Conservation (phyloP, 2,797 vertebrate species). For the Cyprinodon diabolis region DNA sequence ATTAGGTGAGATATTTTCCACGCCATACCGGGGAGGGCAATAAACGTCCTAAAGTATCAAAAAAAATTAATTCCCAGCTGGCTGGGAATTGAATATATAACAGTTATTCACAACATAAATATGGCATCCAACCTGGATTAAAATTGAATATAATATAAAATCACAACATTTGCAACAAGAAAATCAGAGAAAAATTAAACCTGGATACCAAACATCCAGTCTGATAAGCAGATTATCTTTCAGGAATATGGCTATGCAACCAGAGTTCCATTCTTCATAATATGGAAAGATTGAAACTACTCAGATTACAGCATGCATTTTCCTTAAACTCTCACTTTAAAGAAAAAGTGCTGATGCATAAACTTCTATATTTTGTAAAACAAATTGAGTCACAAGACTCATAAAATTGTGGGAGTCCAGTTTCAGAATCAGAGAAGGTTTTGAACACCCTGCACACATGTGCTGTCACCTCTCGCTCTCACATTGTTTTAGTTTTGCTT, state of each 20-base stretch:
- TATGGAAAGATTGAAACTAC: too few species aligned
- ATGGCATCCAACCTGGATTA: too few species aligned
- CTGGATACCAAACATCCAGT: background rate
- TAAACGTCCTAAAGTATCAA: too few species aligned
- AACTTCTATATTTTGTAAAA: background rate
- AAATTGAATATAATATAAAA: too few species aligned
- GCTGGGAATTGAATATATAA: too few species aligned
- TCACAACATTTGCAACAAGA: slow-evolving; percentile 3
- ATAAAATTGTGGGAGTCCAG: background rate
- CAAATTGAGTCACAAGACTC: background rate
- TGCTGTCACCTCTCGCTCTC: slow-evolving; percentile 56
- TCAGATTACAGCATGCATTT: too few species aligned
- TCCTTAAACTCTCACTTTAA: background rate
- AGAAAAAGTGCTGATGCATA: background rate
- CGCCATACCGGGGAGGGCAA: too few species aligned
- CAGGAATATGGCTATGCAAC: background rate
- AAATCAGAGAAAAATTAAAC: slow-evolving; percentile 21
- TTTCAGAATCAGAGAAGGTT: slow-evolving; percentile 15
- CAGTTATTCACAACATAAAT: too few species aligned
- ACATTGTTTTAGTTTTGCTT: slow-evolving; percentile 65
- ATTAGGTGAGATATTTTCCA: too few species aligned
- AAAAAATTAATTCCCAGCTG: too few species aligned
- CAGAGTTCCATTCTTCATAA: background rate
- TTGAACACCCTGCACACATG: slow-evolving; percentile 4
- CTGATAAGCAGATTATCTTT: slow-evolving; percentile 28